phyloP scores from a whole-genome alignment of 1,140 invertebrate species.

The Heliconius hermathena region DNA sequence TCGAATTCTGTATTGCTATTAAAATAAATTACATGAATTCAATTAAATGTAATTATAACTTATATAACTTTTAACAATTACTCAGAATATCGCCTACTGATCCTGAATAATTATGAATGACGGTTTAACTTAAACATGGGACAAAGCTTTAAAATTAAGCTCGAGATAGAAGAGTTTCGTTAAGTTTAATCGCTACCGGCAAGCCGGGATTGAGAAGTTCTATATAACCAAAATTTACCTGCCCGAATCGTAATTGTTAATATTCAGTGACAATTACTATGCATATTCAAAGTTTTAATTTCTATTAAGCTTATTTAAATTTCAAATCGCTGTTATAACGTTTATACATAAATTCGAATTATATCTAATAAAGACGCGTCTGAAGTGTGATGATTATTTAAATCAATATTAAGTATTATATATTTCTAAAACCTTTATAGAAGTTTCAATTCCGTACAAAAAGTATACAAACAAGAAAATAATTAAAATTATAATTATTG shows the following conservation, averaged over 20 bases:
- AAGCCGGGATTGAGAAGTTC: neutral
- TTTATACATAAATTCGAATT: neutral
- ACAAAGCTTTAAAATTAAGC: constrained; percentile 22
- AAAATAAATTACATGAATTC: too few relatives aligned
- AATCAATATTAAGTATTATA: neutral
- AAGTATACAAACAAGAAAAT: too few relatives aligned
- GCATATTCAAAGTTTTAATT: constrained; percentile 10
- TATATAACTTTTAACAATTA: neutral
- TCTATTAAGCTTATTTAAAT: neutral
- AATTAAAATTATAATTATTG: too few relatives aligned
- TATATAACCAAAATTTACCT: constrained; percentile 12
- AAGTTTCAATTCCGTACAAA: too few relatives aligned
- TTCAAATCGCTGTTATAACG: constrained; percentile 9
- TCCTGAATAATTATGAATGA: neutral
- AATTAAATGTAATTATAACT: too few relatives aligned
- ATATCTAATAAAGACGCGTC: neutral
- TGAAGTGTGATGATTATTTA: neutral
- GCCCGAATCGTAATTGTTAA: neutral
- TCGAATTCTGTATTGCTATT: too few relatives aligned
- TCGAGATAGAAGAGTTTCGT: constrained; percentile 20
- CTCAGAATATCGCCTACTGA: neutral
- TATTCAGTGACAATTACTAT: neutral
- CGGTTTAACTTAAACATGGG: constrained; percentile 18
- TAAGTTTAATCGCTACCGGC: constrained; percentile 16
- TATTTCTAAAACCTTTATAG: too few relatives aligned